Percentiles rank a stretch among this genome's conserved stretches.
These are phyloP conservation scores for Phengaris alcon DNA, from an alignment of 2,888 invertebrate genomes.

Conservation along the genomic window DNA sequence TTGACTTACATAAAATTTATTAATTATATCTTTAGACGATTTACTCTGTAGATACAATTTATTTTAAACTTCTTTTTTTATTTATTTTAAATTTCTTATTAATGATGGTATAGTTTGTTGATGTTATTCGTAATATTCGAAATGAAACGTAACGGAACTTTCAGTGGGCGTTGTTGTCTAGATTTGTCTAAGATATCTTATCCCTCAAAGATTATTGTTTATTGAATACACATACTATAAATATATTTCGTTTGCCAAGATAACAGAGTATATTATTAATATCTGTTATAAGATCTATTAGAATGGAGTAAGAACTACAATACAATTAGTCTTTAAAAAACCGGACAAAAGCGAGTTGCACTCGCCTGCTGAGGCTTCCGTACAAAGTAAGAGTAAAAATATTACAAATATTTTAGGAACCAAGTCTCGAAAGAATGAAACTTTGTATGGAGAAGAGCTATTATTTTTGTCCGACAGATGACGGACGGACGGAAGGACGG, in stretches of 20 bases:
- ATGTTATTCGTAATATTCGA: not conserved
- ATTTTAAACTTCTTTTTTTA: no score
- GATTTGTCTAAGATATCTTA: constrained; percentile 20
- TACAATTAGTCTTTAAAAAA: no score
- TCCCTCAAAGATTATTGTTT: constrained; percentile 25
- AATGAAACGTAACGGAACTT: constrained; percentile 7
- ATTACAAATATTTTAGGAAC: no score
- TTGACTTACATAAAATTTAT: constrained; percentile 25
- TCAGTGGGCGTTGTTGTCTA: constrained; percentile 18
- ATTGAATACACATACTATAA: constrained; percentile 27
- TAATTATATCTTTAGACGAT: not conserved
- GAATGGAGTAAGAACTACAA: not conserved
- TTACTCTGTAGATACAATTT: constrained; percentile 9
- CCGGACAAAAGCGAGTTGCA: no score
- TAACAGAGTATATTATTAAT: not conserved
- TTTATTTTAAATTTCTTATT: not conserved
- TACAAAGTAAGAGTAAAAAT: no score
- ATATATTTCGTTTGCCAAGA: constrained; percentile 10
- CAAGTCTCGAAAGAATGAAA: no score
- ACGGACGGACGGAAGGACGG: no score
- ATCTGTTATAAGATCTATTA: not conserved
- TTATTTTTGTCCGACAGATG: no score
- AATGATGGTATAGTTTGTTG: not conserved
- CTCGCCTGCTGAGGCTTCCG: no score
- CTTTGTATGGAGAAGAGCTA: no score